phyloP scores from a whole-genome alignment of 2,797 vertebrate species.

The Anabacerthia variegaticeps region DNA sequence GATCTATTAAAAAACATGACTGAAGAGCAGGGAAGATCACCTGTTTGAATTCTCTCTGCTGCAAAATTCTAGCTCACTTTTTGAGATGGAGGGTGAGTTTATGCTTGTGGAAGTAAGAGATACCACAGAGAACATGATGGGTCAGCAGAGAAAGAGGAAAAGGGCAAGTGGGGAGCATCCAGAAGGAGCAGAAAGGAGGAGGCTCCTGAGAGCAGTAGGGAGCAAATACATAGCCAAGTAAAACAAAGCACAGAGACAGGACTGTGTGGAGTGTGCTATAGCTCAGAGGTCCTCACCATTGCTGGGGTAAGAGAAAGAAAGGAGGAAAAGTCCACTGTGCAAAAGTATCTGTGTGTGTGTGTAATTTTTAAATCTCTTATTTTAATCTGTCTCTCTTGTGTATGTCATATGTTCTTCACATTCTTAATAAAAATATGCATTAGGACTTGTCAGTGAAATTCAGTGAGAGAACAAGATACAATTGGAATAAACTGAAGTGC shows the following conservation, averaged over 20 bases:
- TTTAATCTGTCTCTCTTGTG: neutral
- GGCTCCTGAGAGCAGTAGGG: neutral
- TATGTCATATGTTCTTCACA: neutral
- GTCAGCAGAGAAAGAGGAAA: neutral
- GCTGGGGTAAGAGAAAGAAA: neutral
- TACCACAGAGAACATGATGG: rapidly evolving
- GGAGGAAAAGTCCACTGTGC: neutral
- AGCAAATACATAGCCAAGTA: neutral
- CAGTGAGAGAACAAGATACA: neutral
- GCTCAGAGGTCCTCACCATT: neutral
- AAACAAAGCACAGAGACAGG: neutral
- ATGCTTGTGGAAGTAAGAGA: neutral
- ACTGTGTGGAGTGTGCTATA: neutral
- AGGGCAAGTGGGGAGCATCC: neutral
- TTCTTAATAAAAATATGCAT: neutral
- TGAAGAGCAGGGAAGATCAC: neutral
- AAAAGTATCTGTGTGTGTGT: neutral
- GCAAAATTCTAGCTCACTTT: neutral
- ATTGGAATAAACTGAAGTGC: neutral
- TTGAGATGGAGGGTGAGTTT: neutral
- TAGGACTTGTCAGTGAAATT: neutral
- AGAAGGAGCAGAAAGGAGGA: neutral
- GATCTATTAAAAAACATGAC: neutral
- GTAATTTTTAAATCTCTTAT: neutral
- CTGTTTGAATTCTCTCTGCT: neutral